Conservation (phyloP, 1,140 invertebrate species). For the Pseudachorutes palmiensis region DNA sequence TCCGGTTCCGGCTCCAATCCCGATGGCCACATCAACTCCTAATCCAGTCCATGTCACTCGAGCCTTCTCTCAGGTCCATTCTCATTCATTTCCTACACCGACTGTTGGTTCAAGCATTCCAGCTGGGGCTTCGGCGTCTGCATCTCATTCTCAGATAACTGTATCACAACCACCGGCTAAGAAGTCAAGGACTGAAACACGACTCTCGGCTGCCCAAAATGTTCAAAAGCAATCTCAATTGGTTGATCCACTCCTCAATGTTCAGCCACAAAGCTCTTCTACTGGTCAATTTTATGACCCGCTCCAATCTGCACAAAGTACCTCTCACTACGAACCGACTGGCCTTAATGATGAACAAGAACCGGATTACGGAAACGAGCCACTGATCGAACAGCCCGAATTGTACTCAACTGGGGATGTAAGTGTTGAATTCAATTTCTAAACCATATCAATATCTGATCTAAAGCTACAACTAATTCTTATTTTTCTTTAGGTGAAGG, state of each 20-base stretch:
- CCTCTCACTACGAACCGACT: background rate
- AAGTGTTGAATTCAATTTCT: no score
- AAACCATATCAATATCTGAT: no score
- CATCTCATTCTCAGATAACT: no score
- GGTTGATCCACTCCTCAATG: conserved; percentile 7
- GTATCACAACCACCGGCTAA: background rate
- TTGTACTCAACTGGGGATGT: no score
- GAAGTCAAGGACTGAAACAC: background rate
- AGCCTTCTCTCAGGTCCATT: background rate
- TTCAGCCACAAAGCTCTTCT: no score
- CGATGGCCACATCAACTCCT: background rate
- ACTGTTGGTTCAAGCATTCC: no score
- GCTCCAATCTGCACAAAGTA: background rate
- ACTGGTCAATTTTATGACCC: background rate
- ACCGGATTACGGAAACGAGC: no score
- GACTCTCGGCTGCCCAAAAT: background rate
- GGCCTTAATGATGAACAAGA: background rate
- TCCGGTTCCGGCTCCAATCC: background rate
- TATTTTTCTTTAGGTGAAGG: background rate
- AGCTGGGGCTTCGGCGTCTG: no score
- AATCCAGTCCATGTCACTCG: no score
- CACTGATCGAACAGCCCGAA: no score
- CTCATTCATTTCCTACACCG: background rate
- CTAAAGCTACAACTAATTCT: background rate
- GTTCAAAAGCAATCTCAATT: background rate